phyloP scores from a whole-genome alignment of 2,797 vertebrate genomes.

The Monodelphis domestica region DNA sequence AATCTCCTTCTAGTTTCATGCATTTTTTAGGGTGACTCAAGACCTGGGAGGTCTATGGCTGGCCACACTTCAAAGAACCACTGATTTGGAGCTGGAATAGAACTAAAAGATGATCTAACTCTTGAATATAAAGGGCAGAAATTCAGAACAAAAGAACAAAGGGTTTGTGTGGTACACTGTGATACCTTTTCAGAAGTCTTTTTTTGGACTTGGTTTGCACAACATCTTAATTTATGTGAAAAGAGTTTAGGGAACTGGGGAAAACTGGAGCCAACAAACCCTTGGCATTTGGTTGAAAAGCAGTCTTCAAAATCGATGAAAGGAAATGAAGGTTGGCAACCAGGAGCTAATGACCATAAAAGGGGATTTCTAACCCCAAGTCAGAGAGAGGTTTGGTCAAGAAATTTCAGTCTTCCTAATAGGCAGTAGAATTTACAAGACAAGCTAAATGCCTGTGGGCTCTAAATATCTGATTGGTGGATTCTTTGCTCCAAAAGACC shows the following conservation, averaged over 20 bases:
- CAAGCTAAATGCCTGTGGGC: background rate
- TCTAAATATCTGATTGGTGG: background rate
- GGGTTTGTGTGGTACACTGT: background rate
- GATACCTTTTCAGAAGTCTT: background rate
- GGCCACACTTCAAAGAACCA: background rate
- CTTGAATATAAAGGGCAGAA: background rate
- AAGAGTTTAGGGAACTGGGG: background rate
- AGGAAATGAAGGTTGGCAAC: background rate
- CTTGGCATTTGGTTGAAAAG: background rate
- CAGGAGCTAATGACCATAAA: background rate
- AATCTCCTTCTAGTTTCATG: background rate
- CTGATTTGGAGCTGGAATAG: background rate
- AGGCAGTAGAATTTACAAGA: background rate
- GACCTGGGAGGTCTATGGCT: background rate
- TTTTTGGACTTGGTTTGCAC: background rate
- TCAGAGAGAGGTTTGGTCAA: background rate
- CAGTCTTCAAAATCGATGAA: background rate
- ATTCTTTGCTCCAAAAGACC: background rate
- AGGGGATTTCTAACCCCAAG: background rate
- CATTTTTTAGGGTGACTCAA: background rate
- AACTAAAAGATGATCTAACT: background rate
- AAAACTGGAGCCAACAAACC: background rate
- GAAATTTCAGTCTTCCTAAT: background rate
- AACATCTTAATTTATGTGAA: background rate
- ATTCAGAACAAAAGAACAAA: background rate